phyloP scores from a whole-genome alignment of 2,113 vertebrate species.

The Indicator maculatus region DNA sequence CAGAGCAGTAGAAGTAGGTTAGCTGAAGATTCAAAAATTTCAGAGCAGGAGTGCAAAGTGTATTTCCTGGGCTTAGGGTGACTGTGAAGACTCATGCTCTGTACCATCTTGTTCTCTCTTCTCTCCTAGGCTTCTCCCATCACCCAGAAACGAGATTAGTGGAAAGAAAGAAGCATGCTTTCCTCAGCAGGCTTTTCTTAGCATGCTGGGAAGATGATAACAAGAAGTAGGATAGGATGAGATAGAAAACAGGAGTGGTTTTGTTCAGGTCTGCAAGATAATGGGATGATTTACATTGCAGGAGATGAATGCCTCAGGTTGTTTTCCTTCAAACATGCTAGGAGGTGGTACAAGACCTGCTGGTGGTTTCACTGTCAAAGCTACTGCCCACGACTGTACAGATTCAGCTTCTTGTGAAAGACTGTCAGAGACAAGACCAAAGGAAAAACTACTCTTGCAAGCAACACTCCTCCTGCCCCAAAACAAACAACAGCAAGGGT shows the following conservation, averaged over 20 bases:
- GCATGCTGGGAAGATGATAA: neutral
- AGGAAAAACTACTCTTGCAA: constrained; percentile 39
- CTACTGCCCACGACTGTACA: constrained; percentile 28
- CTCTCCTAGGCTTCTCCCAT: neutral
- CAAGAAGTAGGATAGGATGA: neutral
- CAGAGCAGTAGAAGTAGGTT: neutral
- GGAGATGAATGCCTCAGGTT: constrained; percentile 20
- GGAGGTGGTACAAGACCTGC: neutral
- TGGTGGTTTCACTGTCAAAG: constrained; percentile 17
- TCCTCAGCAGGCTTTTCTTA: neutral
- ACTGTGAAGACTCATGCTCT: neutral
- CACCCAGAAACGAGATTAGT: neutral
- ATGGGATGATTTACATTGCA: neutral
- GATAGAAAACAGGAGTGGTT: neutral
- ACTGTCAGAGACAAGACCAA: constrained; percentile 5
- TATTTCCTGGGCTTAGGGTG: neutral
- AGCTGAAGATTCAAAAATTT: neutral
- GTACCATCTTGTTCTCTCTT: neutral
- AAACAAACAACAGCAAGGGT: constrained; percentile 34
- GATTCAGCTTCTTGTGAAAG: constrained; percentile 50
- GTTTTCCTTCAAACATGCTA: constrained; percentile 47
- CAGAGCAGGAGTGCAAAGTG: neutral
- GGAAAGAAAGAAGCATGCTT: neutral
- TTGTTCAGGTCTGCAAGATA: constrained; percentile 9
- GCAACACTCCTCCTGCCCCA: neutral